Evolutionary conservation across 2,797 vertebrate species (phyloP).

Genomic region (Chaetophractus vellerosus): DNA sequence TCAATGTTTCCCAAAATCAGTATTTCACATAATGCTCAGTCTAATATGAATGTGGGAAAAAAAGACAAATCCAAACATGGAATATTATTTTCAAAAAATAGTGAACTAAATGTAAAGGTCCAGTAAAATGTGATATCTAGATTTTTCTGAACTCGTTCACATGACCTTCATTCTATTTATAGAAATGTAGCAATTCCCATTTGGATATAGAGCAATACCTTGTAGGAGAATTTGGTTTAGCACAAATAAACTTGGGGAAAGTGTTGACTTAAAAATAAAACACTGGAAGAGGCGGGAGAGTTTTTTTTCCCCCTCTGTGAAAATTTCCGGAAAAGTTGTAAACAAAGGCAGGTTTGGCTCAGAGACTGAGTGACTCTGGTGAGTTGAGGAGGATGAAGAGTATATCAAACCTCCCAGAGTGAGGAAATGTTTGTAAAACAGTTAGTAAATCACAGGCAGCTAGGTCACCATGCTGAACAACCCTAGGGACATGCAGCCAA

Average conservation of each 20-base stretch:
- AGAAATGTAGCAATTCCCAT: conserved; percentile 90
- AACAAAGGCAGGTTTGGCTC: conserved; percentile 95
- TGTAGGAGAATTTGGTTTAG: conserved; percentile 93
- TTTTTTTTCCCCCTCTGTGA: conserved; percentile 90
- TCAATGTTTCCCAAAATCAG: conserved; percentile 90
- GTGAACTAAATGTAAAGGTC: conserved; percentile 91
- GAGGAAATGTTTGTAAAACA: conserved; percentile 94
- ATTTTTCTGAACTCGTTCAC: conserved; percentile 91
- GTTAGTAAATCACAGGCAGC: conserved; percentile 93
- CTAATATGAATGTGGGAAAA: conserved; percentile 92
- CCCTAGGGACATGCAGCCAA: conserved; percentile 92
- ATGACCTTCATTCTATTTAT: conserved; percentile 92
- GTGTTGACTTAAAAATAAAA: conserved; percentile 97
- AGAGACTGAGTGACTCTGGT: conserved; percentile 83
- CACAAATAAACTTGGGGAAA: conserved; percentile 95
- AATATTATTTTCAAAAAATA: conserved; percentile 91
- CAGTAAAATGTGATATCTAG: conserved; percentile 91
- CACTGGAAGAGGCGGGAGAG: conserved; percentile 91
- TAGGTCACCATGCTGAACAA: conserved; percentile 92
- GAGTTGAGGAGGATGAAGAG: conserved; percentile 91
- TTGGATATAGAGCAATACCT: conserved; percentile 95
- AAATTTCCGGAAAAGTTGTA: conserved; percentile 95
- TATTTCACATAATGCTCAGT: conserved; percentile 90
- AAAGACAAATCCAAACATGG: conserved; percentile 91
- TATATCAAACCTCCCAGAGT: conserved; percentile 91